These are phyloP conservation scores for Megaleporinus macrocephalus DNA, from an alignment of 2,113 vertebrate genomes.

Conservation along the genomic window DNA sequence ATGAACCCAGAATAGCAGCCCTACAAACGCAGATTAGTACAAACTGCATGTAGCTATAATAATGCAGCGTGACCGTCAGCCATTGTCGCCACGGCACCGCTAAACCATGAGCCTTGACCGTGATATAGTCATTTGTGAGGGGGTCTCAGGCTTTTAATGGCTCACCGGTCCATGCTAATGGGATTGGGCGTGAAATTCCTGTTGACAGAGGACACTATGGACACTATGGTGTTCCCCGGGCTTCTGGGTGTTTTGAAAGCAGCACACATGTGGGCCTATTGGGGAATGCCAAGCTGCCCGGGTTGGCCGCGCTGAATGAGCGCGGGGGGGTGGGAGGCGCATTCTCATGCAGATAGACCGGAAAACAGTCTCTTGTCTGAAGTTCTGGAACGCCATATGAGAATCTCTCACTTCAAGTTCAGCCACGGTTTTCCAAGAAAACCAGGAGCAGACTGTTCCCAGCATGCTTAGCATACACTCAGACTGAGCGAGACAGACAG, in stretches of 20 bases:
- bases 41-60: constrained; percentile 6
- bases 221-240: constrained; percentile 50
- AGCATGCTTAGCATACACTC: constrained; percentile 31
- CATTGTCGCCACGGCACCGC: neutral
- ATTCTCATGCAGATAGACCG: constrained; percentile 59
- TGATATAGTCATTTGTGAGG: constrained; percentile 4
- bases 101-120: neutral
- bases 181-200: constrained; percentile 32
- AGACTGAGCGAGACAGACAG: neutral
- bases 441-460: constrained; percentile 22
- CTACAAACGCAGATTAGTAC: constrained; percentile 18
- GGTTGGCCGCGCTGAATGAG: constrained; percentile 52
- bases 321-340: constrained; percentile 45
- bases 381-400: constrained; percentile 49
- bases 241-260: constrained; percentile 42
- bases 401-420: constrained; percentile 34
- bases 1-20: constrained; percentile 2
- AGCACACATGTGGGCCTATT: constrained; percentile 34
- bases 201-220: constrained; percentile 48
- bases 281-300: constrained; percentile 49
- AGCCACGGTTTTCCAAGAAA: constrained; percentile 14
- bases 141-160: constrained; percentile 21
- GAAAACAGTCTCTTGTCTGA: constrained; percentile 50
- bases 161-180: constrained; percentile 15
- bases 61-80: neutral